Conservation (phyloP, 2,888 invertebrate species). For the Sepiola atlantica region DNA sequence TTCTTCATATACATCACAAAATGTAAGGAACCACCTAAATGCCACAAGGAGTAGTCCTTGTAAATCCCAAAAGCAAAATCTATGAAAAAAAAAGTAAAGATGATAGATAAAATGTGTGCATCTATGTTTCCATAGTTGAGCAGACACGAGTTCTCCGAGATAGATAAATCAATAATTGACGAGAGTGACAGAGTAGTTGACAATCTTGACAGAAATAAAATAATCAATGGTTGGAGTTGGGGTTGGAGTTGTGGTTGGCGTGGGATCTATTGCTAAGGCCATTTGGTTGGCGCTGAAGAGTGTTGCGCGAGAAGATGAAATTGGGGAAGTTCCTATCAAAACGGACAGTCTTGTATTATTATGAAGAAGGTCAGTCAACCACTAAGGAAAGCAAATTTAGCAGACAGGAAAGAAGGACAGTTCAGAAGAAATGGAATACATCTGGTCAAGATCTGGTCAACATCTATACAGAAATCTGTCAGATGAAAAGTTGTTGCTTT, state of each 20-base stretch:
- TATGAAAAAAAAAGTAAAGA: background rate
- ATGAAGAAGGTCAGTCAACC: background rate
- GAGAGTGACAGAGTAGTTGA: background rate
- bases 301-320: background rate
- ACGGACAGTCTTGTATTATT: background rate
- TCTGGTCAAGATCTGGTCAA: background rate
- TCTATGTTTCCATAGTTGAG: slow-evolving; percentile 7
- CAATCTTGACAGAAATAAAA: background rate
- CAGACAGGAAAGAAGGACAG: background rate
- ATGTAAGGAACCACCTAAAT: too few relatives aligned
- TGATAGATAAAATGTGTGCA: background rate
- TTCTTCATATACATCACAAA: too few relatives aligned
- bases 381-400: background rate
- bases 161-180: background rate
- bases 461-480: background rate
- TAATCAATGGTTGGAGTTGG: background rate
- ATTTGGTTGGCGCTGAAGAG: background rate
- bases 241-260: too few relatives aligned
- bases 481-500: background rate
- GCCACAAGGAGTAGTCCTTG: too few relatives aligned
- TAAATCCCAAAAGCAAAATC: too few relatives aligned
- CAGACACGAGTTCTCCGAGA: background rate
- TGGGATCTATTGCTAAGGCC: too few relatives aligned
- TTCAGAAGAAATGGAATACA: background rate
- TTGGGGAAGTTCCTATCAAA: background rate